These are phyloP conservation scores for Tipula helvola DNA, from an alignment of 2,888 invertebrate genomes.

Conservation along the genomic window DNA sequence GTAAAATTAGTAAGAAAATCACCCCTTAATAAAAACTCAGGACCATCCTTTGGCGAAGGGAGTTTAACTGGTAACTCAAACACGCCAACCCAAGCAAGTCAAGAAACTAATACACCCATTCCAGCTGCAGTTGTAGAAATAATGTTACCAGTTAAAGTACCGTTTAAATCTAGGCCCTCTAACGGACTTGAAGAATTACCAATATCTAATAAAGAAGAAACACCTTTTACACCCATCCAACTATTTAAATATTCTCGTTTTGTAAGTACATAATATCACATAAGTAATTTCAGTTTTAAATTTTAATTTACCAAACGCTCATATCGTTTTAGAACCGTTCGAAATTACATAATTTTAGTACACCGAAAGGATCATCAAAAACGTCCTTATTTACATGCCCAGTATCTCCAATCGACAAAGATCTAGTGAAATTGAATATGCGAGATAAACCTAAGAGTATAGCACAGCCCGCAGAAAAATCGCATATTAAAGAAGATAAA, in stretches of 20 bases:
- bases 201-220: neutral
- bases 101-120: neutral
- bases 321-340: neutral
- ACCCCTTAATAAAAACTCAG: too few species aligned
- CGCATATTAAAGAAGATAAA: neutral
- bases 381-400: neutral
- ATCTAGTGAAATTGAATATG: neutral
- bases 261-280: neutral
- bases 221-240: neutral
- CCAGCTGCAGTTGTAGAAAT: neutral
- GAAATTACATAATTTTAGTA: neutral
- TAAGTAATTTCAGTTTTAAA: neutral
- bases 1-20: neutral
- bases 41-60: neutral
- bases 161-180: neutral
- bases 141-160: neutral
- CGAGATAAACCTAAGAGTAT: neutral
- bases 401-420: neutral
- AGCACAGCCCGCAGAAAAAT: neutral
- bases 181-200: neutral
- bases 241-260: neutral
- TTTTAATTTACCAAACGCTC: neutral
- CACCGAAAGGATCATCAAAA: neutral
- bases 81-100: neutral
- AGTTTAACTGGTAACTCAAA: neutral